Conservation (phyloP, 2,888 invertebrate genomes). For the Parelbella ahira region DNA sequence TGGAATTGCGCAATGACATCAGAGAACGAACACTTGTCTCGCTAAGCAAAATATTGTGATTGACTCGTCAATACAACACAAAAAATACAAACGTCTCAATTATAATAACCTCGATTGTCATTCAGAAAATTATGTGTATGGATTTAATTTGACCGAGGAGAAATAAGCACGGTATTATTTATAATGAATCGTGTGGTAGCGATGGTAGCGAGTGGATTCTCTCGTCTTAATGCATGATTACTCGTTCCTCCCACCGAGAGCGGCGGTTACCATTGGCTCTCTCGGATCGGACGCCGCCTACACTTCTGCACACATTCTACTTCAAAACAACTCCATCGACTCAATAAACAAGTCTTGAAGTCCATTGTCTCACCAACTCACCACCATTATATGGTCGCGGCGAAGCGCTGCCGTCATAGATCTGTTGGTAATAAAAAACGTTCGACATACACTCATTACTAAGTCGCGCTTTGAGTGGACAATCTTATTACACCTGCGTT, state of each 20-base stretch:
- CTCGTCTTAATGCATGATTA: conserved; percentile 66
- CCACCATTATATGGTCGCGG: conserved; percentile 65
- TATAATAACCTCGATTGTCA: conserved; percentile 34
- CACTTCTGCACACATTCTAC: conserved; percentile 70
- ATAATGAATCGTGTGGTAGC: conserved; percentile 44
- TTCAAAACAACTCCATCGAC: conserved; percentile 75
- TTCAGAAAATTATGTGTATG: conserved; percentile 38
- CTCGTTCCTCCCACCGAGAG: conserved; percentile 68
- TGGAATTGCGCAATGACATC: neutral
- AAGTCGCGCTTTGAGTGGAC: conserved; percentile 34
- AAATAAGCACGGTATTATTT: conserved; percentile 35
- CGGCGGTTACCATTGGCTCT: conserved; percentile 67
- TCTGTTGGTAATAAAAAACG: conserved; percentile 55
- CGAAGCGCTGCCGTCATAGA: conserved; percentile 68
- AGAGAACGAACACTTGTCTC: neutral
- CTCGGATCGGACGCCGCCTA: conserved; percentile 64
- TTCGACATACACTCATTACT: conserved; percentile 45
- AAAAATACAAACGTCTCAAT: conserved; percentile 42
- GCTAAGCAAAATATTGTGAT: conserved; percentile 16
- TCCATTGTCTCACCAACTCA: conserved; percentile 71
- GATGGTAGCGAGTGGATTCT: conserved; percentile 46
- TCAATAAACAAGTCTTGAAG: conserved; percentile 76
- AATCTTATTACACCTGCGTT: conserved; percentile 31
- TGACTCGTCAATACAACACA: conserved; percentile 9
- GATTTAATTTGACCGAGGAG: conserved; percentile 31